Conservation (phyloP, 2,113 vertebrate species). For the Mormyrus iriodes region DNA sequence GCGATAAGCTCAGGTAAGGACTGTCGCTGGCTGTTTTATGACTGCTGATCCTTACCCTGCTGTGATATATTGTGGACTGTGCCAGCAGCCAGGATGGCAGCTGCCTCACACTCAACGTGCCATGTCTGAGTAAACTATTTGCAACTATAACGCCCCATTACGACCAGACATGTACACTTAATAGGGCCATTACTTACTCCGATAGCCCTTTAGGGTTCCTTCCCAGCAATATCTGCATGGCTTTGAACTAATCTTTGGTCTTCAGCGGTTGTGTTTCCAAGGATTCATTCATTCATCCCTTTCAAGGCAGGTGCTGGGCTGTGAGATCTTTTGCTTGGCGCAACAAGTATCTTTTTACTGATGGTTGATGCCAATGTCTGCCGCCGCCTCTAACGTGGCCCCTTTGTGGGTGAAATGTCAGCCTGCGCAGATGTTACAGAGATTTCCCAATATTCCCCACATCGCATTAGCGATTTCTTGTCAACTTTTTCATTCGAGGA, state of each 20-base stretch:
- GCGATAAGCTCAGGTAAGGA: slow-evolving; percentile 54
- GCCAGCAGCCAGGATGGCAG: neutral
- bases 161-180: neutral
- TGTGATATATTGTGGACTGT: neutral
- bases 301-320: neutral
- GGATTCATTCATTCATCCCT: neutral
- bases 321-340: neutral
- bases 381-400: neutral
- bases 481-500: neutral
- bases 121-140: neutral
- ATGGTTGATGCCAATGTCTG: neutral
- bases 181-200: neutral
- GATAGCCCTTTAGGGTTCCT: neutral
- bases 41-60: neutral
- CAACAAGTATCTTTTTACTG: neutral
- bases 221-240: neutral
- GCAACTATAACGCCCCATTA: neutral
- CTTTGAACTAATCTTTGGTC: neutral
- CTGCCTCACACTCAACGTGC: neutral
- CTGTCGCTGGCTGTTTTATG: neutral
- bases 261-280: neutral
- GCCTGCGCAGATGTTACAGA: neutral
- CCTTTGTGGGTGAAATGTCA: slow-evolving; percentile 4
- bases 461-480: neutral
- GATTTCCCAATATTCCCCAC: neutral